These are phyloP conservation scores for Cetoscarus ocellatus DNA, from an alignment of 2,797 vertebrate genomes.

Conservation along the genomic window DNA sequence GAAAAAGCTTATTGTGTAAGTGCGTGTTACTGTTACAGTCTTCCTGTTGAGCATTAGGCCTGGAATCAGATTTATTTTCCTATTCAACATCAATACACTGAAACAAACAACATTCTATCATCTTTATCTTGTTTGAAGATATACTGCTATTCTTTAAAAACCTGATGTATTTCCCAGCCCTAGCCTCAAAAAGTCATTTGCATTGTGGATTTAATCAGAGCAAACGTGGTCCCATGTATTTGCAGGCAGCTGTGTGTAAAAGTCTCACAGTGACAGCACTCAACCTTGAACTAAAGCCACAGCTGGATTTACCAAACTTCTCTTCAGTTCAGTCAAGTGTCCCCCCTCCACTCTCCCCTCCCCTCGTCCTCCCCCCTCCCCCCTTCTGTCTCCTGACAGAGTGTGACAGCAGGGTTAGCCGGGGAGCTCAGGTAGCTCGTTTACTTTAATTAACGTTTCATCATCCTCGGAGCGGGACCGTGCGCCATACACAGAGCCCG, in stretches of 20 bases:
- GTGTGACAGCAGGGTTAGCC: constrained; percentile 81
- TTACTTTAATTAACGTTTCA: constrained; percentile 88
- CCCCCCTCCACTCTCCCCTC: constrained; percentile 8
- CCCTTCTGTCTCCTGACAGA: constrained; percentile 72
- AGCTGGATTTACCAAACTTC: constrained; percentile 68
- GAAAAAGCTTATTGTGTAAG: too few species aligned
- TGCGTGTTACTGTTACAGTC: too few species aligned
- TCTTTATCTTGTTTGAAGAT: too few species aligned
- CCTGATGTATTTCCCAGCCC: too few species aligned
- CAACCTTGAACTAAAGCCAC: constrained; percentile 62
- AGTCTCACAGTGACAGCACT: constrained; percentile 36
- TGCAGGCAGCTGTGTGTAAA: constrained; percentile 14
- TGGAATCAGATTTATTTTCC: too few species aligned
- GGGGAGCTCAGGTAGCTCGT: constrained; percentile 83
- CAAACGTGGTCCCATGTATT: not conserved
- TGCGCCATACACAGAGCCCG: constrained; percentile 38
- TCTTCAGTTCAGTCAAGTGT: constrained; percentile 54
- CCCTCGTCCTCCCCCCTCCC: not conserved
- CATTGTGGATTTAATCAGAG: too few species aligned
- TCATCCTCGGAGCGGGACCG: constrained; percentile 79
- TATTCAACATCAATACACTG: too few species aligned
- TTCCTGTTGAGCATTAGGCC: too few species aligned
- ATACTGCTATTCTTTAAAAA: too few species aligned
- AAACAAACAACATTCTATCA: too few species aligned
- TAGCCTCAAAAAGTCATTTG: too few species aligned